These are phyloP conservation scores for Mycteria americana DNA, from an alignment of 2,797 vertebrate species.

Conservation along the genomic window DNA sequence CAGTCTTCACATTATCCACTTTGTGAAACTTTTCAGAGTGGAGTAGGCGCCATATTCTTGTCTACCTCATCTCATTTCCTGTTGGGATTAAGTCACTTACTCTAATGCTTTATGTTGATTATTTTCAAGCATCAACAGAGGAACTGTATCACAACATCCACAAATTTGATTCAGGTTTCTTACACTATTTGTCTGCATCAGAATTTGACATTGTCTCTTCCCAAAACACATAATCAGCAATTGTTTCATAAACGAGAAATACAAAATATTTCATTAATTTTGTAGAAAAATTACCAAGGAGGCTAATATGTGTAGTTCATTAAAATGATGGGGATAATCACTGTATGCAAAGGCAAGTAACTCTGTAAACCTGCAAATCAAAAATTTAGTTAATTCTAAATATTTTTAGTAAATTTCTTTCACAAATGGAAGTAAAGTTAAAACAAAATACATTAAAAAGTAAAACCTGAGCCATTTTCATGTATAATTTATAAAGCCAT, in stretches of 20 bases:
- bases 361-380: not conserved
- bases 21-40: not conserved
- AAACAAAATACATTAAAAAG: not conserved
- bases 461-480: not conserved
- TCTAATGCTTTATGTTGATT: not conserved
- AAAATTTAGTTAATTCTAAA: not conserved
- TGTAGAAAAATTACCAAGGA: not conserved
- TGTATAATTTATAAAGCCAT: not conserved
- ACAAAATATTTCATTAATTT: not conserved
- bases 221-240: not conserved
- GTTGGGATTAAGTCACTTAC: not conserved
- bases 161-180: not conserved
- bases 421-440: not conserved
- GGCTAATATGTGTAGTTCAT: fast-evolving
- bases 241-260: not conserved
- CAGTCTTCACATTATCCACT: not conserved
- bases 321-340: not conserved
- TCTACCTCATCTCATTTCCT: not conserved
- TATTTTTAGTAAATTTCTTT: not conserved
- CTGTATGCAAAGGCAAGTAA: not conserved
- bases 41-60: not conserved
- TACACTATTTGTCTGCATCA: not conserved
- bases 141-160: not conserved
- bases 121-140: not conserved
- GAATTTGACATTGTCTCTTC: not conserved